These are phyloP conservation scores for Tolmerus cingulatus DNA, from an alignment of 2,888 invertebrate species.

Conservation along the genomic window DNA sequence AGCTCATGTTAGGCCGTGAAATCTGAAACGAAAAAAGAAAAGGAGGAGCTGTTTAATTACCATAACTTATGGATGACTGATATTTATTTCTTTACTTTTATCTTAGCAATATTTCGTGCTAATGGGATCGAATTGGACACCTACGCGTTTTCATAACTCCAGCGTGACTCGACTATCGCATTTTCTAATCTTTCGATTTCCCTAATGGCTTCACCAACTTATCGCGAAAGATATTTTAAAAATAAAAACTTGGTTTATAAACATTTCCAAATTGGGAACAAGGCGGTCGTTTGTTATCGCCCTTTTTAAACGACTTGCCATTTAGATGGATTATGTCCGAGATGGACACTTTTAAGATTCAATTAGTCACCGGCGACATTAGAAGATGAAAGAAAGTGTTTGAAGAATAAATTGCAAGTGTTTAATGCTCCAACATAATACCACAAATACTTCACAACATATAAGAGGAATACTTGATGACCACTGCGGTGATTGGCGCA, in stretches of 20 bases:
- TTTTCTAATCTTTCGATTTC: neutral
- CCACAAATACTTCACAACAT: neutral
- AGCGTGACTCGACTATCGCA: neutral
- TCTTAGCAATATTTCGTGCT: neutral
- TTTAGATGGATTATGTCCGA: neutral
- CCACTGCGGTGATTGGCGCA: neutral
- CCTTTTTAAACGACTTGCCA: neutral
- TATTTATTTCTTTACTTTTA: neutral
- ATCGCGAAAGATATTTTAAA: neutral
- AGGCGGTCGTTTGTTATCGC: neutral
- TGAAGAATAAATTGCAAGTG: neutral
- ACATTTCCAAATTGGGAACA: neutral
- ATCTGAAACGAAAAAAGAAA: conserved; percentile 7
- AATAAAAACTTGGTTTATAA: neutral
- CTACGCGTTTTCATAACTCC: neutral
- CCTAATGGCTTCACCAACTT: neutral
- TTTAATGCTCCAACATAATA: neutral
- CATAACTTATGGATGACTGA: neutral
- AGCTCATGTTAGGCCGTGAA: conserved; percentile 20
- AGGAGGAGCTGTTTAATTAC: neutral
- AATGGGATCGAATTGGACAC: neutral
- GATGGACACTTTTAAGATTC: neutral
- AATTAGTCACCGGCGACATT: neutral
- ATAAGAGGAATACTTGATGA: neutral
- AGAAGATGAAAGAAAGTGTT: neutral